Evolutionary conservation across 2,888 invertebrate genomes (phyloP), one percentile per base, ranked within the genome.

Genomic region (Philaethria dido): DNA sequence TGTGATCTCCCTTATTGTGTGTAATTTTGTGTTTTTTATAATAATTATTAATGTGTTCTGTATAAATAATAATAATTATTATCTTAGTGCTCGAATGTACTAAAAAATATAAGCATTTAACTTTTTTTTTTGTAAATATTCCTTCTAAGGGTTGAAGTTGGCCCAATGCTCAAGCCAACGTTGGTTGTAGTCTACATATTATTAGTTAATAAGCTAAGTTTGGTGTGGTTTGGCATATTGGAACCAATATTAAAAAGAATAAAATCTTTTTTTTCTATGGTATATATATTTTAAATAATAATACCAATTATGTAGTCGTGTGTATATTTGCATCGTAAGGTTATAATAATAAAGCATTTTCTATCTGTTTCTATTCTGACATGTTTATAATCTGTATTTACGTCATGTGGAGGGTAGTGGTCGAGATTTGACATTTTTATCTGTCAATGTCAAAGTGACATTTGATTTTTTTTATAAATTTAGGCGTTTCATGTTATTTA

Each of bases 1-100:
- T 33, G 60, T 60, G 60, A 60, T 60, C 60, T 60, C 60, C 59
- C 33, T 20, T 20, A 14, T 45, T 47, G 33, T 33, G 29, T 47
- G 18, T 18, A 29, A 44, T 16, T 25, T 9, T 45, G 42, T 57
- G 25, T 22, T 57, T 57, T 57, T 42, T 42, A 20, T 3, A 6
- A n/a, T 45, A 44, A 29, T 6, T 5, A 16, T 45, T 33, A 33
- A 8, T 33, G 33, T 33, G 9, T 33, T 33, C 1, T 45, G 59
- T 60, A 18, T 60, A 60, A 29, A 45, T 29, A 29, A 16, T 60
- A 18, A 33, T 44, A 25, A 14, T 22, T 18, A 13, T 47, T 18
- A 18, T 13, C 29, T 4, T 22, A 57, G 6, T 29, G 33, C 29
- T 45, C 60, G 47, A 57, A 57, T 57, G 42, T 1, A 5, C 11